These are phyloP conservation scores for Drosophila pectinifera DNA, from an alignment of 1,140 invertebrate species.

Conservation along the genomic window DNA sequence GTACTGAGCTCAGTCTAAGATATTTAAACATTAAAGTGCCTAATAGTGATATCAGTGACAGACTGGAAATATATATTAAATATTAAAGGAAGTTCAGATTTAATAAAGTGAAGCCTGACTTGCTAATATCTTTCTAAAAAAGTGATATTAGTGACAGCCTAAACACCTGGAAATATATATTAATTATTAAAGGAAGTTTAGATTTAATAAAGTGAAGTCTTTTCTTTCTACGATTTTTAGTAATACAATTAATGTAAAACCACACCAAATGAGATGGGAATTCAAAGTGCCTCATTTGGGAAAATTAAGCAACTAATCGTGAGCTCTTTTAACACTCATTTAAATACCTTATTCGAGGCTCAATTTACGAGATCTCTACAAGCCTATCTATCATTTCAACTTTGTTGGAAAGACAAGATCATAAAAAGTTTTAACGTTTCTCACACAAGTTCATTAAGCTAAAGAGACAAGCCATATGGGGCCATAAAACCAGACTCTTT, in stretches of 20 bases:
- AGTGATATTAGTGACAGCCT: background rate
- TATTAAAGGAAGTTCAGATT: too few relatives aligned
- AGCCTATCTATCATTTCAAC: slow-evolving; percentile 46
- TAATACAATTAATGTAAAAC: background rate
- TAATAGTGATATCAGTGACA: background rate
- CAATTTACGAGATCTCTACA: slow-evolving; percentile 54
- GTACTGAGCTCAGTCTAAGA: slow-evolving; percentile 10
- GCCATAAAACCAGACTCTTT: slow-evolving; percentile 39
- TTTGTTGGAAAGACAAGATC: slow-evolving; percentile 43
- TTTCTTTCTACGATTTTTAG: background rate
- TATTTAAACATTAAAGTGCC: background rate
- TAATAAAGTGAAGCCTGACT: too few relatives aligned
- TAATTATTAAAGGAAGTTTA: background rate
- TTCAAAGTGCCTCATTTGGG: slow-evolving; percentile 4
- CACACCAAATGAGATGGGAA: background rate
- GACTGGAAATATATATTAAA: background rate
- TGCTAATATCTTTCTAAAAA: background rate
- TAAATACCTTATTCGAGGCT: slow-evolving; percentile 27
- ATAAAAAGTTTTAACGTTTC: slow-evolving; percentile 55
- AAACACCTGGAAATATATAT: background rate
- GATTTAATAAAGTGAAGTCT: too few relatives aligned
- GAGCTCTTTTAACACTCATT: slow-evolving; percentile 21
- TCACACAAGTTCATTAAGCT: slow-evolving; percentile 67
- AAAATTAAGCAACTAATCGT: slow-evolving; percentile 21
- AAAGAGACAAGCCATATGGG: slow-evolving; percentile 51